phyloP scores from a whole-genome alignment of 1,140 invertebrate species.

The Sogatella furcifera region DNA sequence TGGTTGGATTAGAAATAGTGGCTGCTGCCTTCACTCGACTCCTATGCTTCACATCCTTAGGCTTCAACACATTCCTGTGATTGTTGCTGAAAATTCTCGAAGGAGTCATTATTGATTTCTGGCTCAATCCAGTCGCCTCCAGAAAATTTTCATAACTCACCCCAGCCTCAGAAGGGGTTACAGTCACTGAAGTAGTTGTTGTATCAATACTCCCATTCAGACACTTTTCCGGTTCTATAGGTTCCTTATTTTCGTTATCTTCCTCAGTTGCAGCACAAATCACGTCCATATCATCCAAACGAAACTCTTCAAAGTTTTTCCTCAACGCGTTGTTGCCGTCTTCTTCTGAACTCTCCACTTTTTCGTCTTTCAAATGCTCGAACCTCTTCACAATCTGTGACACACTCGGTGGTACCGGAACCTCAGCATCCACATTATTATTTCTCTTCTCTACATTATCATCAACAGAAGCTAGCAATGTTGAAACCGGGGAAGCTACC shows the following conservation, averaged over 20 bases:
- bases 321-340: constrained; percentile 17
- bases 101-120: constrained; percentile 66
- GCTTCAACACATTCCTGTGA: constrained; percentile 62
- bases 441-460: background rate
- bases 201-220: constrained; percentile 31
- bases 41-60: constrained; percentile 56
- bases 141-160: constrained; percentile 59
- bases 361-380: constrained; percentile 21
- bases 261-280: constrained; percentile 28
- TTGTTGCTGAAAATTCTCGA: constrained; percentile 52
- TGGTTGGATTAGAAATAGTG: constrained; percentile 17
- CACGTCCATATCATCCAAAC: constrained; percentile 56
- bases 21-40: constrained; percentile 21
- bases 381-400: constrained; percentile 27
- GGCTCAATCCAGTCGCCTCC: constrained; percentile 66
- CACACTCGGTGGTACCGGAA: constrained; percentile 18
- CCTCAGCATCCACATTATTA: no score
- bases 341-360: constrained; percentile 11
- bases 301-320: constrained; percentile 68
- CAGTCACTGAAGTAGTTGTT: constrained; percentile 1
- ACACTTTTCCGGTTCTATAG: constrained; percentile 42
- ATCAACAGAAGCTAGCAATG: constrained; percentile 8
- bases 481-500: constrained; percentile 17
- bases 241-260: constrained; percentile 40
- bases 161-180: constrained; percentile 11